These are phyloP conservation scores for Thryonomys swinderianus DNA, from an alignment of 2,113 vertebrate species.

Conservation along the genomic window DNA sequence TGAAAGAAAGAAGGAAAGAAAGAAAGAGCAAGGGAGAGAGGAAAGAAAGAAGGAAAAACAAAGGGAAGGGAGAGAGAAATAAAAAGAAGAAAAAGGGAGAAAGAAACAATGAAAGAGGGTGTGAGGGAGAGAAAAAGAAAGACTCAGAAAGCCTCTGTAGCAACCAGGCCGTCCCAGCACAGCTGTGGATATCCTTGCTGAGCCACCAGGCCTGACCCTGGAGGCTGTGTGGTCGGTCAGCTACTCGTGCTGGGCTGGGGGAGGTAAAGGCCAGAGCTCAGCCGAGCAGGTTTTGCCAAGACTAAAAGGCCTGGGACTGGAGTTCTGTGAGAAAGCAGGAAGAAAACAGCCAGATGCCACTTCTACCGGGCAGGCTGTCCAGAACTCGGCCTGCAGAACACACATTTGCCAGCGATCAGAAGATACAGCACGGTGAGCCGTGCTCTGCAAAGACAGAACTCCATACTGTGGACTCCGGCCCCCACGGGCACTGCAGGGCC, in stretches of 20 bases:
- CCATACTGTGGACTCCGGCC: neutral
- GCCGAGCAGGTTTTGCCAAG: neutral
- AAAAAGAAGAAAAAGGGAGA: constrained; percentile 46
- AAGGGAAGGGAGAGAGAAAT: neutral
- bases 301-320: neutral
- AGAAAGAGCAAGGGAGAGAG: constrained; percentile 38
- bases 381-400: neutral
- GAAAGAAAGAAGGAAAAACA: neutral
- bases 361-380: neutral
- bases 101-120: neutral
- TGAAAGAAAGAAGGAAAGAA: neutral
- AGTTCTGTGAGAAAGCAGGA: neutral
- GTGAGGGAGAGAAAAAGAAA: neutral
- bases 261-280: neutral
- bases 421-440: neutral
- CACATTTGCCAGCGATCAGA: neutral
- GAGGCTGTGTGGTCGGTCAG: neutral
- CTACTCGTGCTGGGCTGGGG: neutral
- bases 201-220: neutral
- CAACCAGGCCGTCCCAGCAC: neutral
- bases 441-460: neutral
- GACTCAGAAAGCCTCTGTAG: constrained; percentile 26
- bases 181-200: neutral
- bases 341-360: constrained; percentile 40
- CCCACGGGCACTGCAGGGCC: neutral